Percentiles rank a stretch among this genome's conserved stretches.
Evolutionary conservation across 2,888 invertebrate genomes (phyloP).

Genomic region (Metellina segmentata): DNA sequence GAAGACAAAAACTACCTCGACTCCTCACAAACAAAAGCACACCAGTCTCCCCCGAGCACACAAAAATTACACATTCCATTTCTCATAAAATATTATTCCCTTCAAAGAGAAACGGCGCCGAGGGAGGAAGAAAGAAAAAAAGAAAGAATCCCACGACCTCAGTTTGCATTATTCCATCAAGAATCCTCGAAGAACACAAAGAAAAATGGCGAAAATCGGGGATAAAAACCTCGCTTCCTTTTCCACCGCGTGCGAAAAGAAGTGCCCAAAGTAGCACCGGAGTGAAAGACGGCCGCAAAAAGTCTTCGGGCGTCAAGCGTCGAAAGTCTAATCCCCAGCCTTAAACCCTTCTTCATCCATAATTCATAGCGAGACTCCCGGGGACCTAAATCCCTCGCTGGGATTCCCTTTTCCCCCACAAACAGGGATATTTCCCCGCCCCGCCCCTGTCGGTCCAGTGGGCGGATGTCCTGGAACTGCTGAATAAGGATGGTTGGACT

Average conservation of each 20-base stretch:
- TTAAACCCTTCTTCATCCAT: constrained; percentile 66
- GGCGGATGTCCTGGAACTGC: neutral
- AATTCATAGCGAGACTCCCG: constrained; percentile 56
- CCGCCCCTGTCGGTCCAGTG: neutral
- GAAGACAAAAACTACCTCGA: neutral
- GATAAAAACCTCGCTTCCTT: constrained; percentile 35
- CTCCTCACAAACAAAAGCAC: neutral
- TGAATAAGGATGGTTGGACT: constrained; percentile 11
- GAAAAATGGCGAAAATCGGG: neutral
- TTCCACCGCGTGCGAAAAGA: neutral
- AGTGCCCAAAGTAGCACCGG: neutral
- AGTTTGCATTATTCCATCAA: constrained; percentile 25
- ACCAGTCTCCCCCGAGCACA: neutral
- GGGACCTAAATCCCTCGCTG: constrained; percentile 55
- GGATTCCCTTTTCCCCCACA: constrained; percentile 39
- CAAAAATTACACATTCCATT: neutral
- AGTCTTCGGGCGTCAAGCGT: constrained; percentile 59
- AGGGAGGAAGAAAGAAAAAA: neutral
- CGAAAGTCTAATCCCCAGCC: constrained; percentile 48
- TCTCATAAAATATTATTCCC: neutral
- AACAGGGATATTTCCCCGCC: neutral
- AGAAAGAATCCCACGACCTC: neutral
- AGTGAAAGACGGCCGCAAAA: constrained; percentile 14
- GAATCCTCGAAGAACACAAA: constrained; percentile 6
- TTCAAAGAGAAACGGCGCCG: neutral